A percentile compares a stretch with the other conserved stretches of the same genome.
Evolutionary conservation across 1,140 invertebrate genomes (phyloP).

Genomic region (Leptopilina clavipes): DNA sequence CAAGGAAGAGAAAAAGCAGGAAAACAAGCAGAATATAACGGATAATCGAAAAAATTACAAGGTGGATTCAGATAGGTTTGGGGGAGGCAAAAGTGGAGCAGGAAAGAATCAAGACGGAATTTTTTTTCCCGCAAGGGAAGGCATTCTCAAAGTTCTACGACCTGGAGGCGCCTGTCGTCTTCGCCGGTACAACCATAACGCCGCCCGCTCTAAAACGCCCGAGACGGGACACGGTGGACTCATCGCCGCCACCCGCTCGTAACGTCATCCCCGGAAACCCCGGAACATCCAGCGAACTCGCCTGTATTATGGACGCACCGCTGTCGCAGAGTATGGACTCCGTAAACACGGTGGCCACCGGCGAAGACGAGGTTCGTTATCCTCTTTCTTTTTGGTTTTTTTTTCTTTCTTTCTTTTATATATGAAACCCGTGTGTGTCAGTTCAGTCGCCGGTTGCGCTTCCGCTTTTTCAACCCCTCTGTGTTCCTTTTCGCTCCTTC

Average conservation of each 20-base stretch:
- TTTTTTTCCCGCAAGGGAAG: slow-evolving; percentile 52
- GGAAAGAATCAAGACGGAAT: slow-evolving; percentile 53
- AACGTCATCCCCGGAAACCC: slow-evolving; percentile 63
- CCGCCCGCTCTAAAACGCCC: slow-evolving; percentile 77
- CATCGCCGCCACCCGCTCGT: slow-evolving; percentile 73
- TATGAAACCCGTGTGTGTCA: too few relatives aligned
- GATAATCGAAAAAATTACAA: slow-evolving; percentile 35
- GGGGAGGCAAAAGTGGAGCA: slow-evolving; percentile 49
- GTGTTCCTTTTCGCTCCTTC: slow-evolving; percentile 31
- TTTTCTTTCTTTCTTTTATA: too few relatives aligned
- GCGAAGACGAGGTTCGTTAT: slow-evolving; percentile 90
- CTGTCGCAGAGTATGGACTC: slow-evolving; percentile 93
- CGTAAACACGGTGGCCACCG: slow-evolving; percentile 89
- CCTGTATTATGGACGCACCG: slow-evolving; percentile 78
- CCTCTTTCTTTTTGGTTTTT: slow-evolving; percentile 4
- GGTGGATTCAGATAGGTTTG: slow-evolving; percentile 21
- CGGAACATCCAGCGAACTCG: slow-evolving; percentile 69
- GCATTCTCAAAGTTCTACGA: slow-evolving; percentile 67
- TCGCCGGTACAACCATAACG: slow-evolving; percentile 75
- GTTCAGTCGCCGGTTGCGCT: slow-evolving; percentile 35
- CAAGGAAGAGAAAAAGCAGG: slow-evolving; percentile 28
- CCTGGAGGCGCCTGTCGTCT: slow-evolving; percentile 74
- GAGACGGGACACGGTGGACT: slow-evolving; percentile 76
- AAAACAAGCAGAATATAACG: slow-evolving; percentile 40
- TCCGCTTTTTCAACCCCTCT: slow-evolving; percentile 39